Conservation (phyloP, 2,113 vertebrate genomes). For the Miniopterus natalensis region DNA sequence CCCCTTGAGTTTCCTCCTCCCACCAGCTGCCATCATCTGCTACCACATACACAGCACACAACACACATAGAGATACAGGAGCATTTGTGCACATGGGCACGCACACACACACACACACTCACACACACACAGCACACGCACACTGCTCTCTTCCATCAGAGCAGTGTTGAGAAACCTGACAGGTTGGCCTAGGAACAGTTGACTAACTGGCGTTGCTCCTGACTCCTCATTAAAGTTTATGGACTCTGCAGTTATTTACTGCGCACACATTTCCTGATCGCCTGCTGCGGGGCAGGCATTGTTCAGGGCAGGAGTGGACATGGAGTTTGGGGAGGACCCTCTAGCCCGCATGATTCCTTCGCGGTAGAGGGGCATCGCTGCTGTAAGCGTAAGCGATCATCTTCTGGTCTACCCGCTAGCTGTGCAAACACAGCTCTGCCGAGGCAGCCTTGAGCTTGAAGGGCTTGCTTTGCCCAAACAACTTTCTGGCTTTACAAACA, state of each 20-base stretch:
- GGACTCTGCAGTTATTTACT: neutral
- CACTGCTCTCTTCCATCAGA: neutral
- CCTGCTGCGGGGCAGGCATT: no score
- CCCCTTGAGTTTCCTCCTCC: neutral
- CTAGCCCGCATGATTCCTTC: neutral
- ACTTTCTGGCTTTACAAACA: neutral
- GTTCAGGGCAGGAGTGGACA: neutral
- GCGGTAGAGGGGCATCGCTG: neutral
- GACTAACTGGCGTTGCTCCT: neutral
- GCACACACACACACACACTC: neutral
- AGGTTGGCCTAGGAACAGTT: neutral
- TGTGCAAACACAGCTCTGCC: neutral
- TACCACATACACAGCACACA: no score
- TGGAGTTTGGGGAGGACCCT: neutral
- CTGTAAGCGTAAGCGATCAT: accelerated
- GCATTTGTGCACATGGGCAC: accelerated
- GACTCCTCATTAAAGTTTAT: neutral
- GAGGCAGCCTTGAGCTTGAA: neutral
- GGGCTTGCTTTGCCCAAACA: neutral
- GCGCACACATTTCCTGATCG: neutral
- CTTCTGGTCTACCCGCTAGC: neutral
- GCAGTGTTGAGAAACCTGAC: neutral
- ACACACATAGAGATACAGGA: neutral
- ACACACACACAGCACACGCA: no score
- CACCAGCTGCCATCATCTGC: neutral